These are phyloP conservation scores for Luperina nickerlii DNA, from an alignment of 2,888 invertebrate genomes.

Conservation along the genomic window DNA sequence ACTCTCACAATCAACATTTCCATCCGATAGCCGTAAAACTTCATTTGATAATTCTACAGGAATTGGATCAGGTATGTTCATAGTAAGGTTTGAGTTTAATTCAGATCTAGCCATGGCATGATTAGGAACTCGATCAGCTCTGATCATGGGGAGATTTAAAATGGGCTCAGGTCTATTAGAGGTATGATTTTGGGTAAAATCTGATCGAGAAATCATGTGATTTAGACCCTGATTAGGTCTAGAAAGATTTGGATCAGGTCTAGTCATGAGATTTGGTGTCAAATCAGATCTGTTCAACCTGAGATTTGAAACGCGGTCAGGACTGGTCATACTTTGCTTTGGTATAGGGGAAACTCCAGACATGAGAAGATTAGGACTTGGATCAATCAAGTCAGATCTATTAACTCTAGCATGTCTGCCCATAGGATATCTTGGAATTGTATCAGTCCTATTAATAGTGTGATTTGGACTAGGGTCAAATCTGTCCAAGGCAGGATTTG, in stretches of 20 bases:
- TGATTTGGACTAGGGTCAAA: conserved; percentile 66
- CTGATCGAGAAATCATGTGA: conserved; percentile 15
- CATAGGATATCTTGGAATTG: conserved; percentile 60
- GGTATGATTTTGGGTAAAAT: conserved; percentile 18
- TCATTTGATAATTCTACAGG: conserved; percentile 75
- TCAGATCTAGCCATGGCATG: conserved; percentile 30
- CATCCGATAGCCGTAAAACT: conserved; percentile 69
- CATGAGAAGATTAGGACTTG: conserved; percentile 8
- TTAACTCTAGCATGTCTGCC: conserved; percentile 60
- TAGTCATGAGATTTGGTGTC: conserved; percentile 20
- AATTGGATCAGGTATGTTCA: conserved; percentile 65
- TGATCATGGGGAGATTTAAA: conserved; percentile 8
- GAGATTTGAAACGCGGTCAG: conserved; percentile 15
- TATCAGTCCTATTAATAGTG: conserved; percentile 50
- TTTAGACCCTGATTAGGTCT: conserved; percentile 13
- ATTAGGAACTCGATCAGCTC: conserved; percentile 12
- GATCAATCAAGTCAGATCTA: conserved; percentile 32
- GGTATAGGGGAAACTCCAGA: conserved; percentile 34
- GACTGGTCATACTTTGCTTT: conserved; percentile 30
- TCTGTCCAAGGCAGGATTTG: conserved; percentile 19
- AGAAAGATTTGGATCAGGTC: conserved; percentile 20
- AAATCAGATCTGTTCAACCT: conserved; percentile 31
- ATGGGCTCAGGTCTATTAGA: conserved; percentile 23
- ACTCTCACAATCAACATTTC: conserved; percentile 40
- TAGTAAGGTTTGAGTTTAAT: conserved; percentile 14